Evolutionary conservation across 1,140 invertebrate species (phyloP).

Genomic region (Harlomillsia oculata): DNA sequence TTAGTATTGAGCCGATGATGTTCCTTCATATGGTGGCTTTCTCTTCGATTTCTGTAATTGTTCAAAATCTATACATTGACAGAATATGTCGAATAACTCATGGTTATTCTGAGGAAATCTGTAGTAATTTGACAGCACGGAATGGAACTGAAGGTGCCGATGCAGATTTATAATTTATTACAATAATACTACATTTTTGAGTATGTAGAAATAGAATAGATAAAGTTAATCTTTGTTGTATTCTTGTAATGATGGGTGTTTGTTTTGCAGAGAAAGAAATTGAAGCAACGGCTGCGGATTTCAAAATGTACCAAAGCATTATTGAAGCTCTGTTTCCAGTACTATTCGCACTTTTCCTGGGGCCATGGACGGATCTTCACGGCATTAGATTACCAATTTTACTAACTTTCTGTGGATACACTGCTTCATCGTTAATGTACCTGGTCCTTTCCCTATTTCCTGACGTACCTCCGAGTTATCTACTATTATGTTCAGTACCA

Average conservation of each 20-base stretch:
- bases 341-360: constrained; percentile 27
- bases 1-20: constrained; percentile 25
- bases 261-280: constrained; percentile 17
- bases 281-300: constrained; percentile 7
- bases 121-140: constrained; percentile 11
- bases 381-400: constrained; percentile 27
- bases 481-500: constrained; percentile 23
- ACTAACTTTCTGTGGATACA: constrained; percentile 20
- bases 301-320: constrained; percentile 14
- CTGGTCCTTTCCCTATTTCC: constrained; percentile 17
- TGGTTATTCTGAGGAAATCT: background rate
- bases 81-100: constrained; percentile 16
- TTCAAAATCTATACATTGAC: constrained; percentile 29
- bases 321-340: constrained; percentile 27
- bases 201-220: too few species aligned
- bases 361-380: constrained; percentile 28
- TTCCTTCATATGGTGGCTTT: constrained; percentile 24
- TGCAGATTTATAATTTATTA: background rate
- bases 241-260: too few species aligned
- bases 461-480: constrained; percentile 6
- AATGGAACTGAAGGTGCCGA: background rate
- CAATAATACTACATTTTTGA: background rate
- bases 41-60: constrained; percentile 11
- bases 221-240: background rate
- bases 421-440: constrained; percentile 13